Evolutionary conservation across 1,140 invertebrate species (phyloP).

Genomic region (Saccostrea cuccullata): DNA sequence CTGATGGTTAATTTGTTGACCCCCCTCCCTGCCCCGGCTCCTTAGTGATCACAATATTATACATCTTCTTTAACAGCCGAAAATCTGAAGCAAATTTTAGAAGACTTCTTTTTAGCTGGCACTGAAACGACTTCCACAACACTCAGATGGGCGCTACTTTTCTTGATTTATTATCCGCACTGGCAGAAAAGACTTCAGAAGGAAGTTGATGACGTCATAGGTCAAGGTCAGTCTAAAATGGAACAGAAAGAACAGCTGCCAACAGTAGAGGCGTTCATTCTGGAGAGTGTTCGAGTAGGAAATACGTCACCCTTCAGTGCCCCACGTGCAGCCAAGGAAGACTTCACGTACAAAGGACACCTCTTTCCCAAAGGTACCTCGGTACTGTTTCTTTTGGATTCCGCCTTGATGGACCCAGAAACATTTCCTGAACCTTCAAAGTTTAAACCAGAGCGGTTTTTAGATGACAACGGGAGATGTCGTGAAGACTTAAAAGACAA

Average conservation of each 20-base stretch:
- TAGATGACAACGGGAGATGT: no score
- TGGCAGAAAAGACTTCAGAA: neutral
- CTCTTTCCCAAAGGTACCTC: no score
- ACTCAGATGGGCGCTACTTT: conserved; percentile 86
- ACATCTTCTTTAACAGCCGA: neutral
- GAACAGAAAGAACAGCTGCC: conserved; percentile 41
- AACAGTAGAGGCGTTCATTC: conserved; percentile 55
- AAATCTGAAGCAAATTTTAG: conserved; percentile 51
- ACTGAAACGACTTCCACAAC: conserved; percentile 92
- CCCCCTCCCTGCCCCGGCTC: no score
- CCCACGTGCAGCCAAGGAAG: conserved; percentile 64
- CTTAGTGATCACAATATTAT: no score
- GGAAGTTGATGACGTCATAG: conserved; percentile 61
- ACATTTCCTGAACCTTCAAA: no score
- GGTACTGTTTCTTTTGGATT: no score
- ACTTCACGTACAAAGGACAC: no score
- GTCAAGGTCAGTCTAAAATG: conserved; percentile 17
- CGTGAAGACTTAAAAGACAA: no score
- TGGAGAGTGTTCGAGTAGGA: conserved; percentile 52
- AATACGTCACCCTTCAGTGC: conserved; percentile 71
- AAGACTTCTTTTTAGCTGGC: conserved; percentile 92
- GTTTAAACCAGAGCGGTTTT: no score
- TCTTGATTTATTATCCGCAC: neutral
- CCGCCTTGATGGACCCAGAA: no score
- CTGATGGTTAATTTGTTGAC: no score